Percentiles rank a stretch among this genome's conserved stretches.
Conservation (phyloP, 1,140 invertebrate genomes). For the Lepeophtheirus salmonis region DNA sequence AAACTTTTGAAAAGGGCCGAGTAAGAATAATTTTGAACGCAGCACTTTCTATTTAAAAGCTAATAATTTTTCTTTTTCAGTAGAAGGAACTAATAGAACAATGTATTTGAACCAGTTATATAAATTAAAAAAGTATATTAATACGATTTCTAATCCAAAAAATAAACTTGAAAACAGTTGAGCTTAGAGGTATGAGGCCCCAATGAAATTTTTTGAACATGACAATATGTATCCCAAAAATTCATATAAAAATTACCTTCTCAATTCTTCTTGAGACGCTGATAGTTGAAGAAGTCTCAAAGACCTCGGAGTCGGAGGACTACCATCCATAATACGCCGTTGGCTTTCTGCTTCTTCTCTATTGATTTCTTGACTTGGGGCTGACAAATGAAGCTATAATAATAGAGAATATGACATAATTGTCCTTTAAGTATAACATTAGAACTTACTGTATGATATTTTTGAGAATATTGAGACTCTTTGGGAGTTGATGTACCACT, state of each 20-base stretch:
- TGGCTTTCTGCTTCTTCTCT: slow-evolving; percentile 18
- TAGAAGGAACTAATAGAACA: too few species aligned
- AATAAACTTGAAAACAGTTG: neutral
- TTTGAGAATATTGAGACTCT: slow-evolving; percentile 6
- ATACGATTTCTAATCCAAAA: neutral
- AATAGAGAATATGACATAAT: slow-evolving; percentile 1
- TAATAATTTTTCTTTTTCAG: too few species aligned
- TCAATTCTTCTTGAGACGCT: slow-evolving; percentile 43
- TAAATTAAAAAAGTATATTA: too few species aligned
- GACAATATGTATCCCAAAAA: too few species aligned
- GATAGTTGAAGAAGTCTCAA: slow-evolving; percentile 34
- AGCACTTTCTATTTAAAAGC: too few species aligned
- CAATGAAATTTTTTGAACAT: too few species aligned
- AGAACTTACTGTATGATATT: slow-evolving; percentile 19
- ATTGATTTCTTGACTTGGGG: slow-evolving; percentile 18
- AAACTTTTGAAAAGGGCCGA: too few species aligned
- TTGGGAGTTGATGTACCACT: slow-evolving; percentile 13
- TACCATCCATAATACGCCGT: slow-evolving; percentile 17
- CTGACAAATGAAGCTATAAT: slow-evolving; percentile 16
- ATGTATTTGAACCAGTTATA: too few species aligned
- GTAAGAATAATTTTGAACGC: too few species aligned
- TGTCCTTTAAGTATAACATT: too few species aligned
- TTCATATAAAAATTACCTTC: slow-evolving; percentile 26
- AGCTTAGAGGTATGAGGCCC: too few species aligned
- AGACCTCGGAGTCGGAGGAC: slow-evolving; percentile 20